Evolutionary conservation across 92 coral and sea anemone genomes (phyloP), one percentile per base, ranked within the genome.

Genomic region (Pocillopora grandis): DNA sequence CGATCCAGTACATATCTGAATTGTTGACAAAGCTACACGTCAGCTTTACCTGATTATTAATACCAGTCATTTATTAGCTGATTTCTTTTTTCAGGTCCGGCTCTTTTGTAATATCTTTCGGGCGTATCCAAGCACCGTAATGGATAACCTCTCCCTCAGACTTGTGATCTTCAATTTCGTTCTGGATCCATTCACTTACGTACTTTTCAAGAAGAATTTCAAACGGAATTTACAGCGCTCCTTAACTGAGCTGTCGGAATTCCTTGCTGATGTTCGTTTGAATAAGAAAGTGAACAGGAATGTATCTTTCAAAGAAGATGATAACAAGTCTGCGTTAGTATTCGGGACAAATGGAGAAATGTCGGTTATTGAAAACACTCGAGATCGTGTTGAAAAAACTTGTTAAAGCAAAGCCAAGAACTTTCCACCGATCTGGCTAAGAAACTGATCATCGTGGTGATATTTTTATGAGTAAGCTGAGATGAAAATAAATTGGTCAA

Each of bases 121-220:
- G 33, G 87, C 79, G 63, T 52, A 71, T n/a, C 89, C 71, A 2
- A 87, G 78, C 89, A 14, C 66, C 59, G 11, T 11, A 42, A 64
- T 83, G 20, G 93, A 90, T 81, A 37, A 48, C 23, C 55, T 90
- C 56, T 85, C 91, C 20, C 77, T 80, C 13, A 87, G 75, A 52
- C 79, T 90, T 9, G 88, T 89, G 17, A 10, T 67, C 3, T 66
- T 73, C 10, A 89, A 86, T 36, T 90, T 90, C 71, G 18, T 87
- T 31, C 76, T 89, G 62, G 89, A 90, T 69, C 90, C 94, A 2
- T 91, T 91, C 62, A 80, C 88, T n/a, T 91, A 91, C 68, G 94
- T 89, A 10, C 37, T 91, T 37, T 91, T 88, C 80, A 80, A 86
- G 83, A 82, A 37, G 67, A 85, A 76, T 60, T 88, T 91, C 83